Evolutionary conservation across 1,140 invertebrate genomes (phyloP), one percentile per base, ranked within the genome.

Genomic region (Hesperophylax magnus): DNA sequence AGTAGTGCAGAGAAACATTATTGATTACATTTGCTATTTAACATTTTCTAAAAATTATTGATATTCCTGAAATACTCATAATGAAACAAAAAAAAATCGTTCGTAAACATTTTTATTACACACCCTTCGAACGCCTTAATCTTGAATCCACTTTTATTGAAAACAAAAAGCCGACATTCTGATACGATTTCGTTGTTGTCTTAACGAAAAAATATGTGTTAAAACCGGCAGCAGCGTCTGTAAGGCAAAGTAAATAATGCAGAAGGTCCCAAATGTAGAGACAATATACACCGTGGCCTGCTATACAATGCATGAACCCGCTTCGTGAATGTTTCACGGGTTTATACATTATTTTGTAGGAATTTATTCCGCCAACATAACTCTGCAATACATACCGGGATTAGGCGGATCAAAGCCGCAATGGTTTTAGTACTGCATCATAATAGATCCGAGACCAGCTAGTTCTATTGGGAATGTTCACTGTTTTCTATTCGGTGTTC

Each of bases 291-390:
- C 77, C 77, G 77, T 75, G 71, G 74, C 58, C 79, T 84, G 82
- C 82, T 84, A 84, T 84, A 84, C 61, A 79, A 84, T 84, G 82
- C 82, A 84, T 84, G 82, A 83, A 80, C 79, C 80, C 71, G 74
- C 15, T 75, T 78, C 80, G 69, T 81, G 82, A 84, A 81, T 84
- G 77, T 84, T 84, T 84, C 82, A 84, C 24, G 74, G 24, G 63
- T 78, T 60, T 77, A 78, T 81, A 81, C 80, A 84, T 84, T 84
- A 84, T 84, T 84, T 84, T 84, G 79, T 79, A 79, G 77, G 77
- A 83, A 84, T 81, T 81, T 81, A 81, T 84, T 84, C 78, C 71
- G 53, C 78, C 81, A 67, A 79, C 60, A 79, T 67, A 79, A 78
- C 81, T 77, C 72, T 61, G 78, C 72, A 80, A 69, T 65, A 60